Conservation (phyloP, 2,113 vertebrate species). For the mouse (Mus musculus) region DNA sequence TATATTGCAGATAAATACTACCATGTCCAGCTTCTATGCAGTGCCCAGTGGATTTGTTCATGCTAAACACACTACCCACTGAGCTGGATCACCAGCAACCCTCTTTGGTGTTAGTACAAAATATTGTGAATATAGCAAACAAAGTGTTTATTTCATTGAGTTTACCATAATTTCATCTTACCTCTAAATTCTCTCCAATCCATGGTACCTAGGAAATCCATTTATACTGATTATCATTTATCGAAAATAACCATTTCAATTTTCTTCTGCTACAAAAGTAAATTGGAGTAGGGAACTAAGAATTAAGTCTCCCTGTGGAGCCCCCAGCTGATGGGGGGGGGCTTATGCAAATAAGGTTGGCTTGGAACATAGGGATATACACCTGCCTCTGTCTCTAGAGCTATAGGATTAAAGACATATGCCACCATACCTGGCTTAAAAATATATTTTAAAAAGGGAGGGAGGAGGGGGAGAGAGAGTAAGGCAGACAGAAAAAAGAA, state of each 20-base stretch:
- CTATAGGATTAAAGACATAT: neutral
- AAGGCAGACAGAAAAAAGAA: too few species aligned
- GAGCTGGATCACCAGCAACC: neutral
- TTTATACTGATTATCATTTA: neutral
- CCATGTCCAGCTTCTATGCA: neutral
- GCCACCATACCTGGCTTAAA: neutral
- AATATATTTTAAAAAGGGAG: neutral
- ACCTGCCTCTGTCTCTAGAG: neutral
- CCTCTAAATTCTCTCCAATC: neutral
- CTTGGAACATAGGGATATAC: neutral
- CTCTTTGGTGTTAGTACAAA: neutral
- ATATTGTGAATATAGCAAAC: neutral
- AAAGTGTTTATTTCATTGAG: neutral
- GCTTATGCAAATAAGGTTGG: neutral
- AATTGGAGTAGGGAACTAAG: neutral
- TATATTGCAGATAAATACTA: neutral
- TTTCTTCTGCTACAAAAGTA: neutral
- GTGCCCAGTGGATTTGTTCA: neutral
- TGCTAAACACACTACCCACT: neutral
- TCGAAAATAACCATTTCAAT: neutral
- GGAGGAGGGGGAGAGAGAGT: too few species aligned
- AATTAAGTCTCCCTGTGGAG: neutral
- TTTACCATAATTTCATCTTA: neutral
- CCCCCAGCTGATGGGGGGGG: neutral
- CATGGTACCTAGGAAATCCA: neutral